Evolutionary conservation across 2,888 invertebrate species (phyloP).

Genomic region (Antitype chi): DNA sequence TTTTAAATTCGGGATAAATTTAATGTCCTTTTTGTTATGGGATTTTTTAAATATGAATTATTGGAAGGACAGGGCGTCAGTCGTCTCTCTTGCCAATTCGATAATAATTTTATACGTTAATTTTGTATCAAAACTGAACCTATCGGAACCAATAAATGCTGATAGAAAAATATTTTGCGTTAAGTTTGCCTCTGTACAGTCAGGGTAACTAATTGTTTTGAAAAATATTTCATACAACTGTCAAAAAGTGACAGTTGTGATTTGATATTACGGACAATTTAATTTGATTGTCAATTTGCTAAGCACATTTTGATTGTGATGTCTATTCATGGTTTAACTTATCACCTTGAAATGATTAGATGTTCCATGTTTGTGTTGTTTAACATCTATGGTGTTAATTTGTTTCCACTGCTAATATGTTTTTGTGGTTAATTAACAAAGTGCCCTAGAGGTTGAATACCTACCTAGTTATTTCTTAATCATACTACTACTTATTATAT

Average conservation of each 20-base stretch:
- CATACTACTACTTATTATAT: background rate
- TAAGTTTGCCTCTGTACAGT: background rate
- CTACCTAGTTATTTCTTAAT: background rate
- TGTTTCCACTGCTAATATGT: conserved; percentile 19
- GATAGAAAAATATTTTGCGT: background rate
- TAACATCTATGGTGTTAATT: conserved; percentile 51
- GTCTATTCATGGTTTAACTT: conserved; percentile 4
- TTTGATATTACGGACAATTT: background rate
- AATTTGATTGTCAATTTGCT: background rate
- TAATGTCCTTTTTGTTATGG: background rate
- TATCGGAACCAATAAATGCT: background rate
- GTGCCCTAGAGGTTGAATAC: conserved; percentile 7
- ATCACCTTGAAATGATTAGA: conserved; percentile 56
- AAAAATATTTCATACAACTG: too few relatives aligned
- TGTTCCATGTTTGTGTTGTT: conserved; percentile 32
- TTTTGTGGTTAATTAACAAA: conserved; percentile 44
- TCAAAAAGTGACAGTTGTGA: background rate
- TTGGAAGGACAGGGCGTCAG: background rate
- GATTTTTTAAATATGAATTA: background rate
- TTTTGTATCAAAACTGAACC: background rate
- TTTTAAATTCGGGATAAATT: background rate
- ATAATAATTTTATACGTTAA: background rate
- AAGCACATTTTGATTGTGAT: background rate
- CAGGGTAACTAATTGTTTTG: background rate
- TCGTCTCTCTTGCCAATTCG: background rate